Conservation (phyloP, 2,113 vertebrate genomes). For the Gymnarchus niloticus region DNA sequence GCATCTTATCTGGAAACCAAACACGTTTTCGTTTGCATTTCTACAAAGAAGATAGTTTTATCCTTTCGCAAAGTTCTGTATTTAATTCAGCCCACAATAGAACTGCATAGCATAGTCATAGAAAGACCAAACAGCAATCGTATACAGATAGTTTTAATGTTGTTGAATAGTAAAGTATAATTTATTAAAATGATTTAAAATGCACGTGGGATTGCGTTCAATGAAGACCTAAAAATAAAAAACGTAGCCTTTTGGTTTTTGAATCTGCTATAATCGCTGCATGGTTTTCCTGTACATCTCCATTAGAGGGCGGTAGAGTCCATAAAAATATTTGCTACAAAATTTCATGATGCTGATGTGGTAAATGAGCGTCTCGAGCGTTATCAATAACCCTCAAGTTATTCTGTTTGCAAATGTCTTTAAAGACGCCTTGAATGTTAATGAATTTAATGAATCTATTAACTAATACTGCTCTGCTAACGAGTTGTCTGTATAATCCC, state of each 20-base stretch:
- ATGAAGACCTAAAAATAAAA: neutral
- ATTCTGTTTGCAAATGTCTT: neutral
- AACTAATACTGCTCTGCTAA: neutral
- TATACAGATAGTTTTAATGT: neutral
- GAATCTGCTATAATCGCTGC: neutral
- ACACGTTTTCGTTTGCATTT: conserved; percentile 15
- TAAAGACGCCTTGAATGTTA: neutral
- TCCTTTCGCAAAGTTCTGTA: neutral
- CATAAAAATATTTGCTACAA: conserved; percentile 10
- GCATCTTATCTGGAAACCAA: conserved; percentile 14
- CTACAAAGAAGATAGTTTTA: conserved; percentile 4
- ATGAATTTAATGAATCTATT: neutral
- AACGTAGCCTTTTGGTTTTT: neutral
- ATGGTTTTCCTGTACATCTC: neutral
- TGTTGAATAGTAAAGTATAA: too few species aligned
- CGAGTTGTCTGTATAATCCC: neutral
- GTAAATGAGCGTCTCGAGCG: neutral
- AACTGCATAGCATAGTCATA: neutral
- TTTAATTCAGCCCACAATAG: neutral
- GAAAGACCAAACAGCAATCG: neutral
- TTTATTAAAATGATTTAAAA: neutral
- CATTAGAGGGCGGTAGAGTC: conserved; percentile 46
- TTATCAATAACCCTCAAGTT: neutral
- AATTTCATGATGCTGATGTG: neutral
- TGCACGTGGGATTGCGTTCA: neutral